These are phyloP conservation scores for Carassius gibelio DNA, from an alignment of 2,113 vertebrate genomes.

Conservation along the genomic window DNA sequence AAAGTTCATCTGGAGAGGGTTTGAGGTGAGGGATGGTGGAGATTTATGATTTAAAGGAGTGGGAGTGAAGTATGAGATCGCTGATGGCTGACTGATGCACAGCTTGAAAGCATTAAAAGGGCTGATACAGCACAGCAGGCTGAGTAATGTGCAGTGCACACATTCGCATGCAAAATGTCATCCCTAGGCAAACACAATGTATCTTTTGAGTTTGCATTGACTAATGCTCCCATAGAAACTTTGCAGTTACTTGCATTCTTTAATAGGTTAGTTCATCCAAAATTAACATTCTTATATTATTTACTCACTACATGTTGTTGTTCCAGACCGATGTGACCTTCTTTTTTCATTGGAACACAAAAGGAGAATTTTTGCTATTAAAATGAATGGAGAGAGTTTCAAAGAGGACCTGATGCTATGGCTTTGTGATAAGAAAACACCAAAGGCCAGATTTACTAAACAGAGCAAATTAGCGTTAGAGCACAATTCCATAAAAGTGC, in stretches of 20 bases:
- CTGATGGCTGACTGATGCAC: conserved; percentile 49
- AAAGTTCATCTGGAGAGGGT: conserved; percentile 59
- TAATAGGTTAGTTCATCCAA: background rate
- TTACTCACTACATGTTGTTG: background rate
- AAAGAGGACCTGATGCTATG: background rate
- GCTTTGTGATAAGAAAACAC: background rate
- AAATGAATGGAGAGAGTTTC: background rate
- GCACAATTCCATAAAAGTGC: too few relatives aligned
- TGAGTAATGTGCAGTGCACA: conserved; percentile 37
- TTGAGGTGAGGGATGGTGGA: conserved; percentile 35
- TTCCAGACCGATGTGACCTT: background rate
- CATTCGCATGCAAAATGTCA: conserved; percentile 31
- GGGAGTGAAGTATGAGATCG: conserved; percentile 48
- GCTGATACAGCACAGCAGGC: conserved; percentile 57
- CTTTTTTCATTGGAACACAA: background rate
- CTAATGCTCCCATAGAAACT: conserved; percentile 49
- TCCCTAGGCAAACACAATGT: conserved; percentile 15
- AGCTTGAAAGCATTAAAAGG: conserved; percentile 64
- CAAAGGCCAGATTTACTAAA: too few relatives aligned
- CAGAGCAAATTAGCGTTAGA: too few relatives aligned
- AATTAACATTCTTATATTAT: background rate
- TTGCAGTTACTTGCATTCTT: background rate
- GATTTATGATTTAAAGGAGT: conserved; percentile 59
- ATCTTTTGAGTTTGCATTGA: conserved; percentile 53
- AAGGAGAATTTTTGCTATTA: background rate